Evolutionary conservation across 35 echinoderm and acorn worm species (phyloP), one percentile per base, ranked within the genome.

Genomic region (Anneissia japonica): DNA sequence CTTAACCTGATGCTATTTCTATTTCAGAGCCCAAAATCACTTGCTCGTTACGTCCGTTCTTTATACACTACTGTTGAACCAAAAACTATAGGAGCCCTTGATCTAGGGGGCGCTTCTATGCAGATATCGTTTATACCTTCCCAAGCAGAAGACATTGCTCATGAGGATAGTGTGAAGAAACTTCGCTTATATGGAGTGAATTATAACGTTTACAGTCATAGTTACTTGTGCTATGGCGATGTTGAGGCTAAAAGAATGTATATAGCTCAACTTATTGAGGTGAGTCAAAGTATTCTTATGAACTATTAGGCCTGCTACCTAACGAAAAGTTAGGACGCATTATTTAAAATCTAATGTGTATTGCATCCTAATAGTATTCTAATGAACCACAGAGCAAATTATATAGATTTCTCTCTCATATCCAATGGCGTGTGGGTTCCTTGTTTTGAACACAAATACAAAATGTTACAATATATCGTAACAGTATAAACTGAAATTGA

Each of bases 101-200:
- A 77, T 77, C 32, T 77, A 37, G 76, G 76, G 11, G 76, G 76
- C 36, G 76, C 76, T 35, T 77, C 76, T 1, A 34, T 77, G 36
- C 76, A 77, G 36, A 77, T 77, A 17, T 77, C 76, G 33, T 77
- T 77, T 37, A 77, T 77, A 77, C 76, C 76, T 10, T 3, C 31
- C 31, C 3, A 77, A 3, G 32, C 36, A 35, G 32, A 34, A 34
- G n/a, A 26, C 10, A 37, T 77, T 11, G 11, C 76, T 3, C 76
- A 34, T 12, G 51, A 64, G n/a, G 6, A 5, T 32, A 32, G 11
- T 32, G 2, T 37, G 33, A 77, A 35, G 6, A 34, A 32, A 37
- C 51, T 64, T 64, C 32, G 32, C 4, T 12, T 77, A 37, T 77
- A 77, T 77, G 76, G 76, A 35, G 76, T 35, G 11, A 77, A 77